phyloP scores from a whole-genome alignment of 2,113 vertebrate genomes.

The Chrysemys picta region DNA sequence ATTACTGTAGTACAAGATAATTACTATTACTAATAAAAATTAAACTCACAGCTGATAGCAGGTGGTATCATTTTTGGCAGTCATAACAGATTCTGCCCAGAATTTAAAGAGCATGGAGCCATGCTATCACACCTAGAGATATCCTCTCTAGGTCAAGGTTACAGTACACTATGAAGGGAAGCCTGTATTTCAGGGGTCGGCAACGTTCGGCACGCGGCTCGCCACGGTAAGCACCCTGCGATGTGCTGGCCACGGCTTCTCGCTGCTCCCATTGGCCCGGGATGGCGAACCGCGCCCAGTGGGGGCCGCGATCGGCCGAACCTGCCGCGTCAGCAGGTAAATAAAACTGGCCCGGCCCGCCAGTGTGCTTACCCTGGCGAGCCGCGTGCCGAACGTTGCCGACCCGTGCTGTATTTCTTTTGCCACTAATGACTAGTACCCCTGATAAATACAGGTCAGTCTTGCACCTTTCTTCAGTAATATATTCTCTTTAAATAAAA shows the following conservation, averaged over 20 bases:
- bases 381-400: too few relatives aligned
- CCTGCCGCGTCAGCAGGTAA: too few relatives aligned
- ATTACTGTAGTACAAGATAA: conserved; percentile 1
- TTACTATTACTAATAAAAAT: conserved; percentile 38
- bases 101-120: conserved; percentile 23
- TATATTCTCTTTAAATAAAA: conserved; percentile 58
- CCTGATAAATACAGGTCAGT: conserved; percentile 62
- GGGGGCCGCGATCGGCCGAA: too few relatives aligned
- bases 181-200: not conserved
- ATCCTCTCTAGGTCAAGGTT: conserved; percentile 44
- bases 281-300: too few relatives aligned
- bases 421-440: not conserved
- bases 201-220: too few relatives aligned
- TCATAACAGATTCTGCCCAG: conserved; percentile 12
- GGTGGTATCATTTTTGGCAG: conserved; percentile 27
- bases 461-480: conserved; percentile 35
- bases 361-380: too few relatives aligned
- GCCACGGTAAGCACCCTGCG: too few relatives aligned
- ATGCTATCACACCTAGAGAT: not conserved
- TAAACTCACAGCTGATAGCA: conserved; percentile 39
- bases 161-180: not conserved
- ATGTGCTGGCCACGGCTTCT: too few relatives aligned
- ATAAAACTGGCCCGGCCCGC: too few relatives aligned
- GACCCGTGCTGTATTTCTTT: not conserved
- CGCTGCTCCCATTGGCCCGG: too few relatives aligned